Percentiles rank a stretch among this genome's conserved stretches.
phyloP scores from a whole-genome alignment of 2,888 invertebrate genomes.

The Mimumesa dahlbomi region DNA sequence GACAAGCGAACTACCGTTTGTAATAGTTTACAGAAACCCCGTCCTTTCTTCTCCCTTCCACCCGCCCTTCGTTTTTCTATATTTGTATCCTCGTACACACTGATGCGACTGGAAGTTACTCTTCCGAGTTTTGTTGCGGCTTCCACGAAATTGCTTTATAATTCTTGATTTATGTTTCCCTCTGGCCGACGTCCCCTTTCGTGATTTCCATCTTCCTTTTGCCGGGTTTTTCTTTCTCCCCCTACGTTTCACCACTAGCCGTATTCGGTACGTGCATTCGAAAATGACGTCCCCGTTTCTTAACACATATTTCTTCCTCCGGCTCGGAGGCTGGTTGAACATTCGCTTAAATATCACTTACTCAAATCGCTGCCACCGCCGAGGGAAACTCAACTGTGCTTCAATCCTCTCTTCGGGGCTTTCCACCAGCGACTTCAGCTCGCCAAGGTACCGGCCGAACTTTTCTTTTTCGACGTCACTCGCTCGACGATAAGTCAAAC shows the following conservation, averaged over 20 bases:
- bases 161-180: slow-evolving; percentile 72
- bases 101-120: slow-evolving; percentile 37
- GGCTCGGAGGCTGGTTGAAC: slow-evolving; percentile 38
- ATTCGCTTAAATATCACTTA: slow-evolving; percentile 59
- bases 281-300: slow-evolving; percentile 47
- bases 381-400: background rate
- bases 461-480: slow-evolving; percentile 16
- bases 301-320: slow-evolving; percentile 44
- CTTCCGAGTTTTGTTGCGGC: slow-evolving; percentile 65
- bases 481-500: slow-evolving; percentile 31
- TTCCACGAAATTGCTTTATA: slow-evolving; percentile 73
- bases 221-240: background rate
- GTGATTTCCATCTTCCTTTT: slow-evolving; percentile 28
- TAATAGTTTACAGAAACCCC: slow-evolving; percentile 66
- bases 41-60: slow-evolving; percentile 4
- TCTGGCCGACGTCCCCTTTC: slow-evolving; percentile 27
- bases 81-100: slow-evolving; percentile 17
- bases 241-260: background rate
- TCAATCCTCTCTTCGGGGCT: background rate
- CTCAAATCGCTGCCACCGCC: slow-evolving; percentile 25
- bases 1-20: slow-evolving; percentile 66
- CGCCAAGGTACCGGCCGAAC: background rate
- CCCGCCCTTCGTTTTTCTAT: slow-evolving; percentile 10
- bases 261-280: slow-evolving; percentile 11
- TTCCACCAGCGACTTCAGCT: background rate